Evolutionary conservation across 2,797 vertebrate species (phyloP).

Genomic region (Sternarchorhynchus goeldii): DNA sequence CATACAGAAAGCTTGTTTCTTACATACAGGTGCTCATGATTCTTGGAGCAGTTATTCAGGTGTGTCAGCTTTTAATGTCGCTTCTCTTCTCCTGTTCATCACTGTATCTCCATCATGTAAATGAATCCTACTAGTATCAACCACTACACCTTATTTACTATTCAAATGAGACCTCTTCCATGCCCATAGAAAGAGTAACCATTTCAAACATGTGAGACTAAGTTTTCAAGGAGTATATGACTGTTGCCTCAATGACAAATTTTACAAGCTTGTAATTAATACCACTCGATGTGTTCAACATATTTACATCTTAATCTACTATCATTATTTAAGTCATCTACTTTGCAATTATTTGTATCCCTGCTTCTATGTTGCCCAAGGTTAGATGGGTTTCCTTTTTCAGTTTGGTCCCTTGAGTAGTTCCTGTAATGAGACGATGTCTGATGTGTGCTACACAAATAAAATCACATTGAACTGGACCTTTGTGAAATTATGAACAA

Average conservation of each 20-base stretch:
- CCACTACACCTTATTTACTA: conserved; percentile 53
- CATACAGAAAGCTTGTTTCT: conserved; percentile 19
- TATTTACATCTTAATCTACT: too few species aligned
- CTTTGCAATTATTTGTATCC: too few species aligned
- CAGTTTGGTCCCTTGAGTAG: too few species aligned
- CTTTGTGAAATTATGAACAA: too few species aligned
- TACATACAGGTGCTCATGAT: not conserved
- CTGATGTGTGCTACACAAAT: too few species aligned
- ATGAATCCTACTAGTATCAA: conserved; percentile 31
- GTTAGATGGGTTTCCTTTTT: too few species aligned
- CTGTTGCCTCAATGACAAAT: not conserved
- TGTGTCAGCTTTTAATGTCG: conserved; percentile 45
- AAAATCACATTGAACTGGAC: too few species aligned
- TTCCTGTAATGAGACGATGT: too few species aligned
- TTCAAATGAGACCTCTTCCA: conserved; percentile 56
- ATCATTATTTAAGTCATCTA: too few species aligned
- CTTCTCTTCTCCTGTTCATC: conserved; percentile 31
- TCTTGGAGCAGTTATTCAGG: conserved; percentile 48
- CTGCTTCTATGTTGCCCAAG: too few species aligned
- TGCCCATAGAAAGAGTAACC: conserved; percentile 13
- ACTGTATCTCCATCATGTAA: conserved; percentile 39
- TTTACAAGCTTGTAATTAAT: conserved; percentile 6
- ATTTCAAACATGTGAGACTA: not conserved
- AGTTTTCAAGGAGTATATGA: not conserved
- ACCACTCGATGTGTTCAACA: not conserved